Conservation (phyloP, 2,113 vertebrate species). For the Notothenia coriiceps region DNA sequence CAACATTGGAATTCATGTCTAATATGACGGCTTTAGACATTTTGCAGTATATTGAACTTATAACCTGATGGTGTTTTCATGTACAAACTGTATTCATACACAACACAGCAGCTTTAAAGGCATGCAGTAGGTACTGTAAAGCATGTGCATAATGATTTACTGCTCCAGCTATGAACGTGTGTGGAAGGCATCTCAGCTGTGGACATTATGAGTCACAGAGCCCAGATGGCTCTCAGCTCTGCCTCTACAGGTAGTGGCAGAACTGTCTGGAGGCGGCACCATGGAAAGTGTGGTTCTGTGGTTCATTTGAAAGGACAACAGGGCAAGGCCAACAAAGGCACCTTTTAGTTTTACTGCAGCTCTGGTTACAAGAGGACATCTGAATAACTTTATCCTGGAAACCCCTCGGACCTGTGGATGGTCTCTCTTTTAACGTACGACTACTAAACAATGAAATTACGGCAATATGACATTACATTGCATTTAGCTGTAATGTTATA, state of each 20-base stretch:
- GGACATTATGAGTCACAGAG: slow-evolving; percentile 75
- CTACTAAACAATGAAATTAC: neutral
- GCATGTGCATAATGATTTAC: slow-evolving; percentile 61
- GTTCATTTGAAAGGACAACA: slow-evolving; percentile 71
- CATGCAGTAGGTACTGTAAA: slow-evolving; percentile 36
- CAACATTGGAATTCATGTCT: neutral
- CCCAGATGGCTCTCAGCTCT: slow-evolving; percentile 52
- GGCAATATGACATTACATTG: neutral
- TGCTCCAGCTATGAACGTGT: slow-evolving; percentile 54
- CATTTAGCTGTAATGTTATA: too few relatives aligned
- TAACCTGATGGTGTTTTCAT: neutral
- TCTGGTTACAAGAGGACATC: slow-evolving; percentile 27
- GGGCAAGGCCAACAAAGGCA: slow-evolving; percentile 57
- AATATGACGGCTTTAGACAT: neutral
- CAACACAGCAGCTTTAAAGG: slow-evolving; percentile 3
- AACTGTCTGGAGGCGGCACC: slow-evolving; percentile 50
- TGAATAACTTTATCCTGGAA: slow-evolving; percentile 34
- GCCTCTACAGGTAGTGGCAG: slow-evolving; percentile 64
- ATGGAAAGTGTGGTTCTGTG: slow-evolving; percentile 75
- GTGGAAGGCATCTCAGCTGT: slow-evolving; percentile 68
- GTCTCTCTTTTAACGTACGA: neutral
- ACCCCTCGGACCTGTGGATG: slow-evolving; percentile 1
- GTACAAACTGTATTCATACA: neutral
- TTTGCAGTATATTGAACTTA: neutral
- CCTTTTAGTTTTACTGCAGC: slow-evolving; percentile 57